These are phyloP conservation scores for Passer domesticus DNA, from an alignment of 2,113 vertebrate species.

Conservation along the genomic window DNA sequence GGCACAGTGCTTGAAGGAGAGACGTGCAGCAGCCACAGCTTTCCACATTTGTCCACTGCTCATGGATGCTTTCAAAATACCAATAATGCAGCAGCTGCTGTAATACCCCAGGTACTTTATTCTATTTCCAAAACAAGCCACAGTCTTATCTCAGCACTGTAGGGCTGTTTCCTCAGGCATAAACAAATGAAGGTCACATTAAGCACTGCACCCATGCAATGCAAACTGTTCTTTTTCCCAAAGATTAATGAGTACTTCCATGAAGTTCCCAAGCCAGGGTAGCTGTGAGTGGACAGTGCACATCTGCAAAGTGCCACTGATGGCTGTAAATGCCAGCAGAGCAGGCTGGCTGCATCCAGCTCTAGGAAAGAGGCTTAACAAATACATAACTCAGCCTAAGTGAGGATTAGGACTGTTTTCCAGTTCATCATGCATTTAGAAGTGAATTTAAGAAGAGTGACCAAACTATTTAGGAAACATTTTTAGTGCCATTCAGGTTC, in stretches of 20 bases:
- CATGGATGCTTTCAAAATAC: neutral
- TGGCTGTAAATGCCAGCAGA: neutral
- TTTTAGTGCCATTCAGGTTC: neutral
- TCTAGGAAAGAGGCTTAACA: neutral
- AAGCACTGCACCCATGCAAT: accelerated
- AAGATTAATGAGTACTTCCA: neutral
- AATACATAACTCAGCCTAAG: neutral
- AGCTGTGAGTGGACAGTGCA: neutral
- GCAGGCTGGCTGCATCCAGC: neutral
- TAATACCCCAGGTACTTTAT: neutral
- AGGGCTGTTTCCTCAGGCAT: neutral
- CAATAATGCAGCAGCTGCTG: neutral
- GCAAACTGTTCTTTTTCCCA: neutral
- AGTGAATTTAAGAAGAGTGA: neutral
- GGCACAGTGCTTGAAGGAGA: neutral
- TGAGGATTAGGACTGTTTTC: neutral
- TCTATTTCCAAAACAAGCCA: neutral
- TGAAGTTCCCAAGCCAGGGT: neutral
- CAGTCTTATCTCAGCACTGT: neutral
- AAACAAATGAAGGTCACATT: neutral
- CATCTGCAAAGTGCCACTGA: neutral
- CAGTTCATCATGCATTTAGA: neutral
- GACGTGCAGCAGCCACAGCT: neutral
- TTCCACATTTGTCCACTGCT: neutral
- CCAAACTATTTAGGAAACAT: neutral